Conservation (phyloP, 2,797 vertebrate species). For the Coregonus sp. region DNA sequence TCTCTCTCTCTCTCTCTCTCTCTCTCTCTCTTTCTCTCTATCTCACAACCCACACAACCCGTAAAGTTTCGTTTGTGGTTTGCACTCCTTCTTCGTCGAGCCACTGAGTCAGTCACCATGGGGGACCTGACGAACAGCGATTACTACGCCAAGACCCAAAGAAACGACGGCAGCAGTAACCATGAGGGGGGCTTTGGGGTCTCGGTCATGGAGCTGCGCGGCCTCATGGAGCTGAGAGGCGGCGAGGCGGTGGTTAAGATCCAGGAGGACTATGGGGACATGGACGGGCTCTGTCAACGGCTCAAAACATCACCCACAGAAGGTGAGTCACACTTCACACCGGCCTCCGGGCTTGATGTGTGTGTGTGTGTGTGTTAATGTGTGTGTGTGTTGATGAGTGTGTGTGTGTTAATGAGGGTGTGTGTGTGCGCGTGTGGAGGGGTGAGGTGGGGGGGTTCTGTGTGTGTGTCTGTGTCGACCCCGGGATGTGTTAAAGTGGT, state of each 20-base stretch:
- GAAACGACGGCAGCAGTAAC: conserved; percentile 82
- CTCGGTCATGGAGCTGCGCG: conserved; percentile 92
- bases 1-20: conserved; percentile 39
- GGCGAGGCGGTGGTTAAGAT: conserved; percentile 94
- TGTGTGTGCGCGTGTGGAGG: not conserved
- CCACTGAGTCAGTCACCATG: conserved; percentile 75
- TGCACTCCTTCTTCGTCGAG: conserved; percentile 46
- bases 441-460: not conserved
- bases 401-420: conserved; percentile 14
- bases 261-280: conserved; percentile 92
- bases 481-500: too few species aligned
- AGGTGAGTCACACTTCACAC: conserved; percentile 79
- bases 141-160: conserved; percentile 99
- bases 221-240: conserved; percentile 96
- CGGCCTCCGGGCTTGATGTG: conserved; percentile 7
- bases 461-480: not conserved
- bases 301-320: conserved; percentile 94
- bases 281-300: conserved; percentile 91
- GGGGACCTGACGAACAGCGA: conserved; percentile 99
- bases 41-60: not conserved
- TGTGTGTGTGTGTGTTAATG: not conserved
- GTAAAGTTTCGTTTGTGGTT: conserved; percentile 30
- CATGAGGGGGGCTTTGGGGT: conserved; percentile 91
- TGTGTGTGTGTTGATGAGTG: conserved; percentile 10
- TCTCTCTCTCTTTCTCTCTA: conserved; percentile 38